Evolutionary conservation across 1,140 invertebrate species (phyloP).

Genomic region (Drosophila bipectinata): DNA sequence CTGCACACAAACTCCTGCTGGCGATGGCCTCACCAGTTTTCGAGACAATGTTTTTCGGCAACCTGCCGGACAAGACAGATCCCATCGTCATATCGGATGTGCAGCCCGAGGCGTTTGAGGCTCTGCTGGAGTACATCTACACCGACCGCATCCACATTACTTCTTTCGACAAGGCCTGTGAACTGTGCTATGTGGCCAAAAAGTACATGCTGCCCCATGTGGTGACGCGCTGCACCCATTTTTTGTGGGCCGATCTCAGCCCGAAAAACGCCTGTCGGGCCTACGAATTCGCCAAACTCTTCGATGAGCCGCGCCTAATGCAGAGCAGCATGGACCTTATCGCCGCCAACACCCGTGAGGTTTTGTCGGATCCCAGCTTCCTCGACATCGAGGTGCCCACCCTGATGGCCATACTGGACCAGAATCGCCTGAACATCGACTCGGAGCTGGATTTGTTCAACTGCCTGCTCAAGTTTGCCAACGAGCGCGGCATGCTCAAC

Average conservation of each 20-base stretch:
- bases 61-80: conserved; percentile 88
- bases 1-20: conserved; percentile 91
- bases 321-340: conserved; percentile 92
- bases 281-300: conserved; percentile 93
- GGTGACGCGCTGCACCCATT: conserved; percentile 91
- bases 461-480: conserved; percentile 88
- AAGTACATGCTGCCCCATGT: conserved; percentile 94
- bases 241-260: conserved; percentile 91
- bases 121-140: conserved; percentile 92
- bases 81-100: conserved; percentile 92
- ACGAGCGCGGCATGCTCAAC: conserved; percentile 79
- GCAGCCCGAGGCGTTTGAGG: conserved; percentile 92
- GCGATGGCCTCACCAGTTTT: conserved; percentile 94
- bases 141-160: conserved; percentile 91
- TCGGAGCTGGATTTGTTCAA: conserved; percentile 91
- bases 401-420: conserved; percentile 89
- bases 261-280: conserved; percentile 92
- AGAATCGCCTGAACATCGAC: conserved; percentile 88
- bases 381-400: conserved; percentile 90
- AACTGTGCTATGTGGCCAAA: conserved; percentile 93
- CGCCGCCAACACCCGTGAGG: conserved; percentile 89
- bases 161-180: conserved; percentile 93
- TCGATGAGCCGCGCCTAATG: conserved; percentile 91
- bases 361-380: conserved; percentile 90
- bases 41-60: conserved; percentile 91